A percentile compares a stretch with the other conserved stretches of the same genome.
Conservation (phyloP, 2,888 invertebrate genomes). For the Lysandra coridon region DNA sequence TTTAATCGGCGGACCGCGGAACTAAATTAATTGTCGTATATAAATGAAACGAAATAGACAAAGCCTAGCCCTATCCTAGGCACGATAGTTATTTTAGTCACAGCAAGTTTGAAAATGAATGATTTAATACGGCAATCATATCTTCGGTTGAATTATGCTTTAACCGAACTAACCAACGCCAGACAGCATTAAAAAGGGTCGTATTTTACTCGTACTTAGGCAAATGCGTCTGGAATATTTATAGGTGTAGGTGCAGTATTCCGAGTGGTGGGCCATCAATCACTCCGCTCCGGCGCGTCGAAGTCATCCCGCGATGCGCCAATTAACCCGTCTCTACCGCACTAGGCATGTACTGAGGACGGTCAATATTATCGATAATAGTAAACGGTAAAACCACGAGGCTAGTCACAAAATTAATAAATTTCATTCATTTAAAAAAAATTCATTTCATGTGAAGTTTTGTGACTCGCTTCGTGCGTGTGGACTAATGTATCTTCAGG, state of each 20-base stretch:
- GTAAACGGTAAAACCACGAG: no score
- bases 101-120: not conserved
- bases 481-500: not conserved
- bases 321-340: slow-evolving; percentile 42
- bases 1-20: not conserved
- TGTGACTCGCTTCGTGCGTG: not conserved
- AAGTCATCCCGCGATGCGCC: slow-evolving; percentile 42
- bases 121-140: not conserved
- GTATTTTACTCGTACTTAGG: not conserved
- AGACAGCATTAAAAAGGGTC: not conserved
- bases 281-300: slow-evolving; percentile 39
- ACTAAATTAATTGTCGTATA: not conserved
- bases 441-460: not conserved
- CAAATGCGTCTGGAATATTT: slow-evolving; percentile 9
- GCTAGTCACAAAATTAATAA: not conserved
- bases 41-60: no score
- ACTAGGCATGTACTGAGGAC: not conserved
- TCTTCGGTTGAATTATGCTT: not conserved
- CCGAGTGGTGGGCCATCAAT: slow-evolving; percentile 37
- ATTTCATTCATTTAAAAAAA: not conserved
- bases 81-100: no score
- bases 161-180: not conserved
- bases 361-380: not conserved
- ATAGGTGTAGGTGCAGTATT: slow-evolving; percentile 29
- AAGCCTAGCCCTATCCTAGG: no score